Evolutionary conservation across 2,797 vertebrate genomes (phyloP).

Genomic region (Hirundo rustica): DNA sequence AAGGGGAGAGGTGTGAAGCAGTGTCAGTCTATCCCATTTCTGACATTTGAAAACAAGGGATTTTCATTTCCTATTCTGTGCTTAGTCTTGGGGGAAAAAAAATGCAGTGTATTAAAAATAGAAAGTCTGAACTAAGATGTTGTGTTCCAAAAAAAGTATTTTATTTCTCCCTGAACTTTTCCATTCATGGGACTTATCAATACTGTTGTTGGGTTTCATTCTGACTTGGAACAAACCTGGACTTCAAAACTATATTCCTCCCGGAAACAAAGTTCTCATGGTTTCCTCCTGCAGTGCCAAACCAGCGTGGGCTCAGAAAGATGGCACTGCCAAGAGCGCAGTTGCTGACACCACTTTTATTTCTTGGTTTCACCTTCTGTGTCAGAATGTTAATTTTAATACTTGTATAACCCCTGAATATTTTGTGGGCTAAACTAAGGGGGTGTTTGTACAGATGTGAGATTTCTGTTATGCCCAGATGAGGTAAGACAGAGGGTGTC

Average conservation of each 20-base stretch:
- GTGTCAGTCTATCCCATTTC: slow-evolving; percentile 42
- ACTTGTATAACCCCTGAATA: not conserved
- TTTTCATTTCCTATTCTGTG: not conserved
- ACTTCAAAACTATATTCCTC: not conserved
- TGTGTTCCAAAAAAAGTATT: not conserved
- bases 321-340: not conserved
- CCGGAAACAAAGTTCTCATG: not conserved
- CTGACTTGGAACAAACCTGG: not conserved
- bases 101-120: not conserved
- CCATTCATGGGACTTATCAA: not conserved
- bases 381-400: not conserved
- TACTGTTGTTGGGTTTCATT: not conserved
- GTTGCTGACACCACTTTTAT: not conserved
- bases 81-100: not conserved
- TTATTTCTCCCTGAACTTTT: not conserved
- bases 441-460: not conserved
- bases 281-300: not conserved
- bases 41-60: not conserved
- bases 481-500: not conserved
- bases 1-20: slow-evolving; percentile 48
- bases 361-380: not conserved
- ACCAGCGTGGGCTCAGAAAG: not conserved
- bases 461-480: not conserved
- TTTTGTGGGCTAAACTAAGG: not conserved
- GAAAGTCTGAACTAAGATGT: not conserved